Evolutionary conservation across 1,140 invertebrate species (phyloP).

Genomic region (Orchestia grillus): DNA sequence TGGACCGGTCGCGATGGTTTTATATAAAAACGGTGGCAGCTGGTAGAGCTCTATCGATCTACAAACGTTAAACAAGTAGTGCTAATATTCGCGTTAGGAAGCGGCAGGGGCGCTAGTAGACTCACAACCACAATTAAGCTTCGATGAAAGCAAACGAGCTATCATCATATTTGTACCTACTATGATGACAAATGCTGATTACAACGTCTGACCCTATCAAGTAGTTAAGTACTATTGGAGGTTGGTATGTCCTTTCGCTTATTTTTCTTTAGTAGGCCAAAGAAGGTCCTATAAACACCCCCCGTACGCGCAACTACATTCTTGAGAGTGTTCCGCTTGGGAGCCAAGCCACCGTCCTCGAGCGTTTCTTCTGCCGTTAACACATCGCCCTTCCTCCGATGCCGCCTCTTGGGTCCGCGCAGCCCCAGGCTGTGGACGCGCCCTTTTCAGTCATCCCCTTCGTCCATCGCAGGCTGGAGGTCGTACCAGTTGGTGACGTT

Average conservation of each 20-base stretch:
- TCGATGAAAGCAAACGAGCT: background rate
- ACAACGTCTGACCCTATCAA: background rate
- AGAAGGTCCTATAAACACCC: background rate
- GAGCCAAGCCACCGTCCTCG: background rate
- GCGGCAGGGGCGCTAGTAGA: background rate
- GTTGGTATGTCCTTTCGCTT: background rate
- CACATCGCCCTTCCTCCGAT: background rate
- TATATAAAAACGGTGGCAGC: background rate
- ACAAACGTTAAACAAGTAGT: background rate
- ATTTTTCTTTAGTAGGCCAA: conserved; percentile 3
- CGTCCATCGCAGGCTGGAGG: conserved; percentile 75
- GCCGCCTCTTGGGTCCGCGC: background rate
- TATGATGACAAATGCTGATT: background rate
- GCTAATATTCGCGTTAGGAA: background rate
- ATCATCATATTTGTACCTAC: background rate
- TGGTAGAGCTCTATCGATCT: no score
- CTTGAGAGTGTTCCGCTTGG: background rate
- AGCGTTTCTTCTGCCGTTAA: background rate
- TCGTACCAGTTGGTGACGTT: conserved; percentile 81
- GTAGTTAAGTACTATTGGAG: conserved; percentile 20
- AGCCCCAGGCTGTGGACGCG: background rate
- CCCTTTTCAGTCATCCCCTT: conserved; percentile 66
- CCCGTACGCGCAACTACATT: background rate
- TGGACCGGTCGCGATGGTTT: background rate
- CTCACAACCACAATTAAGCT: background rate